Base-by-base conservation (phyloP, 2,113 vertebrate species). In the Saguinus midas region DNA sequence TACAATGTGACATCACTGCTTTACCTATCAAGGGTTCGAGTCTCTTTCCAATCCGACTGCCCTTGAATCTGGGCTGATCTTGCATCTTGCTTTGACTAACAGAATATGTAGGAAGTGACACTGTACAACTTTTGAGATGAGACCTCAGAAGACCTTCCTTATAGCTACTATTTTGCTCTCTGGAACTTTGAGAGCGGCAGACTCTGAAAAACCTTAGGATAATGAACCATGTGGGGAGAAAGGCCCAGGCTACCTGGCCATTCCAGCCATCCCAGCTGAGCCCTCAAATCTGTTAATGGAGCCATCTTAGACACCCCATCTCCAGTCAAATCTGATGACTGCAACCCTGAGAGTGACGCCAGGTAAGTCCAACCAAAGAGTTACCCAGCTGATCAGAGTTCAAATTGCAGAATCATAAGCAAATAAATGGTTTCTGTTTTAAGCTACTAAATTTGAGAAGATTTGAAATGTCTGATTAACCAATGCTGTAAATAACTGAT, bases 381-480 rank as follows among this genome's bases (percentile, higher is more conserved):
- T 3, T 40, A 18, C 8, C 25, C 27, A 70, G 16, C 23, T 91
- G 23, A 91, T 20, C 20, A 76, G 45, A 92, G 5, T 11, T 9
- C 61, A 92, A 45, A n/a, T 27, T 87, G 8, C 11, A 87, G 83
- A 95, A 83, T 86, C 73, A 73, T 45, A 48, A 96, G 37, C 5
- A 87, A 80, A 78, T 73, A 21, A 57, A 52, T 40, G 13, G 1
- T 43, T 57, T 79, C 48, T 87, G 29, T n/a, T 83, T 82, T 57
- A 48, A 78, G 25, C 2, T 17, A 80, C 35, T 72, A 29, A 80
- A 70, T 90, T 76, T 57, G 23, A 64, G 2, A 83, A 80, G 3
- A 25, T 52, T 92, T 88, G 70, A 93, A 96, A 78, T 87, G 17
- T 17, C 43, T 92, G 55, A 82, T 72, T 83, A 96, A 95, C 17